Conservation (phyloP, 1,140 invertebrate genomes). For the Scaptomyza pallida region DNA sequence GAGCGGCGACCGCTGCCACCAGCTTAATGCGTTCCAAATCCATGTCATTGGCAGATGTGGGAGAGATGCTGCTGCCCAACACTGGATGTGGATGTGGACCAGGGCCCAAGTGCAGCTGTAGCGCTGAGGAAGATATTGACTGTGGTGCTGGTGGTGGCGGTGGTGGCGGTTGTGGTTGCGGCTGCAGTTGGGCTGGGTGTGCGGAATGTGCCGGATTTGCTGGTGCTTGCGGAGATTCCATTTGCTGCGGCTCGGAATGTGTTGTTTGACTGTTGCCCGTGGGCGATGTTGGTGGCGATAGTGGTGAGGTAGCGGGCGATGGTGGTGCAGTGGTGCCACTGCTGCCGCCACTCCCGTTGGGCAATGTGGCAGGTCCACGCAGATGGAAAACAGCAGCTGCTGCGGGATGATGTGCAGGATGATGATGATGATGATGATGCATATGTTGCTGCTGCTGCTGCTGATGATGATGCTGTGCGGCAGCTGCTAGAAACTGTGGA, state of each 20-base stretch:
- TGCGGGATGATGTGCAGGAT: constrained; percentile 35
- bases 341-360: constrained; percentile 19
- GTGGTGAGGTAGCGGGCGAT: constrained; percentile 75
- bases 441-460: constrained; percentile 56
- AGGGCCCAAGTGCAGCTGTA: constrained; percentile 21
- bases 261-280: constrained; percentile 27
- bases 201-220: constrained; percentile 53
- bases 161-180: constrained; percentile 42
- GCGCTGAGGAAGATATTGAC: not conserved
- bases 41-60: constrained; percentile 58
- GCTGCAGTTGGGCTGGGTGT: constrained; percentile 8
- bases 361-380: constrained; percentile 45
- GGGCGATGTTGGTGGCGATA: constrained; percentile 77
- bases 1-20: constrained; percentile 72
- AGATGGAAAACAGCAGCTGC: constrained; percentile 60
- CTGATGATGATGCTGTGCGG: constrained; percentile 72
- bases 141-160: constrained; percentile 13
- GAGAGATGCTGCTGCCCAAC: constrained; percentile 25
- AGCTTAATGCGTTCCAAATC: constrained; percentile 83
- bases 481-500: constrained; percentile 75
- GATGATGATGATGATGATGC: constrained; percentile 47
- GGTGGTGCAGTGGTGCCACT: constrained; percentile 56
- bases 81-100: constrained; percentile 14
- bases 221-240: constrained; percentile 44
- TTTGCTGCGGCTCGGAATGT: constrained; percentile 58